Evolutionary conservation across 2,113 vertebrate species (phyloP).

Genomic region (Rostratula benghalensis): DNA sequence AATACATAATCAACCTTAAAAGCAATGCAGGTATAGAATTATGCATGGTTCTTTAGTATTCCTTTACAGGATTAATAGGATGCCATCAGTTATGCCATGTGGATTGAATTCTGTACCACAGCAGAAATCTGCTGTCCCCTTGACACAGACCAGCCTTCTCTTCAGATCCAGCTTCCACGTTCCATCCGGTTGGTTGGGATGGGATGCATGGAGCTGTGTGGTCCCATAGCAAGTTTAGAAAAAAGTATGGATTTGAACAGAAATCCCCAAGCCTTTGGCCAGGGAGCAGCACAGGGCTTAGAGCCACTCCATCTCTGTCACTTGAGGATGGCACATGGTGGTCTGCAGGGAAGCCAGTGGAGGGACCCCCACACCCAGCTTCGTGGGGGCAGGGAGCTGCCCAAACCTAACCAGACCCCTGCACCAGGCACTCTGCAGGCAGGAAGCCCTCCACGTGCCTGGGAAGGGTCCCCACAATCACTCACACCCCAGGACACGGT

Average conservation of each 20-base stretch:
- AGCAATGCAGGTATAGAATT: background rate
- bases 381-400: no score
- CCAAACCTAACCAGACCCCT: no score
- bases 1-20: background rate
- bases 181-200: background rate
- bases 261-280: background rate
- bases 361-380: no score
- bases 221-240: no score
- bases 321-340: accelerated
- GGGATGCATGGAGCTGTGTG: background rate
- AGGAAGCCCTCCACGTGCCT: no score
- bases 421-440: no score
- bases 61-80: background rate
- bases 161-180: background rate
- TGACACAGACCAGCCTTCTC: no score
- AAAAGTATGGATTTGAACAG: no score
- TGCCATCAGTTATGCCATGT: background rate
- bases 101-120: background rate
- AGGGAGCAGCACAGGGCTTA: background rate
- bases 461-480: no score
- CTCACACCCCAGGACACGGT: no score
- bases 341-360: background rate
- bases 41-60: background rate
- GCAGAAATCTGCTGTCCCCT: background rate
- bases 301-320: no score